These are phyloP conservation scores for Myodes glareolus DNA, from an alignment of 2,113 vertebrate genomes.

Conservation along the genomic window DNA sequence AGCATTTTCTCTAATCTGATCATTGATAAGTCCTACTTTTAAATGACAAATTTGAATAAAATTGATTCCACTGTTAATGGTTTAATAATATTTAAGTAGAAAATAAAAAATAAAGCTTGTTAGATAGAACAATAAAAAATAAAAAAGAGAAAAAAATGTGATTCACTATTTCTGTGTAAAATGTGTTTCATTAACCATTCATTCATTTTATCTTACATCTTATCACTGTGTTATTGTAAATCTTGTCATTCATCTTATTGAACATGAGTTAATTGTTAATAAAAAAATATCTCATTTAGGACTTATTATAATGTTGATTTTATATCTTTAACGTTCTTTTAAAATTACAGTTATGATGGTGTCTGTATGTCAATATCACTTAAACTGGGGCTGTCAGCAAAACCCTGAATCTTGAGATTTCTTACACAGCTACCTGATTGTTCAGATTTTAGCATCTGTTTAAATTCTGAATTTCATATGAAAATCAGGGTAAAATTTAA, in stretches of 20 bases:
- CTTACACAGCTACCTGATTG: not conserved
- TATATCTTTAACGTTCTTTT: not conserved
- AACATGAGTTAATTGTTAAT: not conserved
- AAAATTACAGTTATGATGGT: not conserved
- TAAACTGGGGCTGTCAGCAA: not conserved
- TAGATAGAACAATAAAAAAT: not conserved
- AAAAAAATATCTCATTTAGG: not conserved
- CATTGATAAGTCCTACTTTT: not conserved
- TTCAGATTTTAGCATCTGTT: not conserved
- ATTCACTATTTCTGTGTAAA: not conserved
- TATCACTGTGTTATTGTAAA: not conserved
- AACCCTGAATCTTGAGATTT: not conserved
- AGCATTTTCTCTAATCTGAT: not conserved
- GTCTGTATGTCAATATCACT: not conserved
- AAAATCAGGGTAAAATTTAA: not conserved
- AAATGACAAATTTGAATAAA: not conserved
- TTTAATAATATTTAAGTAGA: constrained; percentile 3
- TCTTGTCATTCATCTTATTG: not conserved
- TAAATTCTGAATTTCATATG: not conserved
- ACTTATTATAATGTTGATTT: not conserved
- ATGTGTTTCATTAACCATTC: not conserved
- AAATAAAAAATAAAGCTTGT: not conserved
- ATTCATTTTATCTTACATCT: not conserved
- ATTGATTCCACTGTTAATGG: not conserved
- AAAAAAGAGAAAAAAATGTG: not conserved